These are phyloP conservation scores for Pomatostomus ruficeps DNA, from an alignment of 2,113 vertebrate species.

Conservation along the genomic window DNA sequence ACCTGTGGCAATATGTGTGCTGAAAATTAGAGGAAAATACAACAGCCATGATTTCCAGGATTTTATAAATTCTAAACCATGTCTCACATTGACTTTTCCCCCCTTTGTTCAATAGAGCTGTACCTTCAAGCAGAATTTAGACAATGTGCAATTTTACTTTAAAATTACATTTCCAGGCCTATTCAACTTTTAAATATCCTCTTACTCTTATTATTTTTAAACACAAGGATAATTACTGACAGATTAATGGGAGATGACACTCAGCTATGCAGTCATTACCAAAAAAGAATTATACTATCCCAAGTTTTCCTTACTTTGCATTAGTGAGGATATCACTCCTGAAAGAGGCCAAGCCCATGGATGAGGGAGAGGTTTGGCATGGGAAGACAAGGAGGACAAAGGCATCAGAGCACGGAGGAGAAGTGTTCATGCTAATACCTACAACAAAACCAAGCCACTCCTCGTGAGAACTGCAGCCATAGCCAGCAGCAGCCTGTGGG, in stretches of 20 bases:
- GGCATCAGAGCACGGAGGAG: neutral
- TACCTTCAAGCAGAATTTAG: neutral
- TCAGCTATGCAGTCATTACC: neutral
- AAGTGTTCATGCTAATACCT: neutral
- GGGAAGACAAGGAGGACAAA: neutral
- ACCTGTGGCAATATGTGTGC: neutral
- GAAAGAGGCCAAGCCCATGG: neutral
- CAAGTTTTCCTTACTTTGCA: neutral
- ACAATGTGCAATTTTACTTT: neutral
- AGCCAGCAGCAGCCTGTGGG: neutral
- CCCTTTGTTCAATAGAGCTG: neutral
- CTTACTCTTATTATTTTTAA: neutral
- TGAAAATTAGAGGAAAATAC: neutral
- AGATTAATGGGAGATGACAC: neutral
- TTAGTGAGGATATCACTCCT: neutral
- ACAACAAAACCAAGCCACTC: neutral
- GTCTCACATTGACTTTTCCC: neutral
- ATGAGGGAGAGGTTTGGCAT: neutral
- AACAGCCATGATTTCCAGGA: neutral
- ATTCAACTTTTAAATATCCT: neutral
- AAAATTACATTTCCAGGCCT: neutral
- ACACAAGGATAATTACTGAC: neutral
- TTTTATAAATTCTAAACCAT: neutral
- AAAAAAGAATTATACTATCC: neutral
- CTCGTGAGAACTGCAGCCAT: neutral